Evolutionary conservation across 2,797 vertebrate species (phyloP), one percentile per base, ranked within the genome.

Genomic region (Rachycentron canadum): DNA sequence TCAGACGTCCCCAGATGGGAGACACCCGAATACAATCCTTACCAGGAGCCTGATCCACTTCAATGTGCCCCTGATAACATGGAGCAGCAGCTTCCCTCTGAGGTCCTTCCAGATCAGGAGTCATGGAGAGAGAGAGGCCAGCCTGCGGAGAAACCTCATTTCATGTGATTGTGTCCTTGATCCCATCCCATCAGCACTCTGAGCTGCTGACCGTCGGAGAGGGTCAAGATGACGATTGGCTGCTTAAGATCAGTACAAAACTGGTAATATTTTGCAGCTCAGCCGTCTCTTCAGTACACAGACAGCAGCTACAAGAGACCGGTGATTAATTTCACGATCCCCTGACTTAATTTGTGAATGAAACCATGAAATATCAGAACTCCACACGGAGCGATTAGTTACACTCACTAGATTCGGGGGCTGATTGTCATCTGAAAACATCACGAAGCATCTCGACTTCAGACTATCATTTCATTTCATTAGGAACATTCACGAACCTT

Each of bases 61-160:
- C 49, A 13, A 10, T 10, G 0, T 30, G 60, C 58, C 62, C 50
- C 53, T 70, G 41, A 56, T 21, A 1, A 41, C 1, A 1, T 47
- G 74, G 64, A 64, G 71, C 32, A 21, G 66, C 16, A 26, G 70
- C 69, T 71, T 36, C 49, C 19, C 36, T 55, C 58, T n/a, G 40
- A 65, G 74, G 72, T 78, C 45, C 73, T 79, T 82, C 74, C 66
- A 70, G 71, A 69, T 81, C 83, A 5, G 47, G 49, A 84, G 58
- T 38, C 28, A 0, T 19, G 50, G 43, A 34, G 68, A 43, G 34
- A 52, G 50, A 67, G 70, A n/a, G n/a, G 69, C 63, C 50, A 30
- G 28, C 84, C 73, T 14, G 66, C 72, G 21, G 86, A 73, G 78
- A 68, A 69, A 60, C 62, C 79, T 78, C 36, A 70, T 70, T 56